Percentiles rank a stretch among this genome's conserved stretches.
Evolutionary conservation across 2,113 vertebrate genomes (phyloP).

Genomic region (Brachyhypopomus gauderio): DNA sequence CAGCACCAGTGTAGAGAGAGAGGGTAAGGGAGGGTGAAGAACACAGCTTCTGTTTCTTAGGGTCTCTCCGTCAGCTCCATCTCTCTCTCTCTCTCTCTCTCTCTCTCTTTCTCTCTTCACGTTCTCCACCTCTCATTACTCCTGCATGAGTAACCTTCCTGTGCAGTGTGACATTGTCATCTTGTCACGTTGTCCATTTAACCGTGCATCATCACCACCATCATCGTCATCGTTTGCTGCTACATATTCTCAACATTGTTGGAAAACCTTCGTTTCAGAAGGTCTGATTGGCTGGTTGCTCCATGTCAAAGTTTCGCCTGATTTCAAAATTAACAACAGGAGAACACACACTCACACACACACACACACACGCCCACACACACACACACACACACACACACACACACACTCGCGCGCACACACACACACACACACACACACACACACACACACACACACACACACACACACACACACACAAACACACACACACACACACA

Average conservation of each 20-base stretch:
- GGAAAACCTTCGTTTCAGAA: no score
- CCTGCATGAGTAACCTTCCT: neutral
- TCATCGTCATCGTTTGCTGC: no score
- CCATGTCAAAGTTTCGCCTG: no score
- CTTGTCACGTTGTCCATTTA: neutral
- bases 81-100: conserved; percentile 21
- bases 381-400: conserved; percentile 37
- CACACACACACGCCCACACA: conserved; percentile 30
- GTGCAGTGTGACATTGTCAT: neutral
- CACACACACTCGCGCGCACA: conserved; percentile 16
- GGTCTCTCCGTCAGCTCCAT: neutral
- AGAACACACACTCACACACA: conserved; percentile 9
- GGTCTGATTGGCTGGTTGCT: no score
- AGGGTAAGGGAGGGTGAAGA: neutral
- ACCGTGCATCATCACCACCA: neutral
- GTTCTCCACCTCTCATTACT: neutral
- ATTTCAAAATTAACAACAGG: no score
- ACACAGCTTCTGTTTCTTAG: no score
- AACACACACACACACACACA: conserved; percentile 16
- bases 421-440: conserved; percentile 37
- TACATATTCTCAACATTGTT: no score
- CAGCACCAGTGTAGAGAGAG: conserved; percentile 10
- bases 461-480: conserved; percentile 39
- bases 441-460: conserved; percentile 15
- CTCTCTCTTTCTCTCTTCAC: conserved; percentile 6